A percentile compares a stretch with the other conserved stretches of the same genome.
These are phyloP conservation scores for Euleptes europaea DNA, from an alignment of 2,113 vertebrate species.

Conservation along the genomic window DNA sequence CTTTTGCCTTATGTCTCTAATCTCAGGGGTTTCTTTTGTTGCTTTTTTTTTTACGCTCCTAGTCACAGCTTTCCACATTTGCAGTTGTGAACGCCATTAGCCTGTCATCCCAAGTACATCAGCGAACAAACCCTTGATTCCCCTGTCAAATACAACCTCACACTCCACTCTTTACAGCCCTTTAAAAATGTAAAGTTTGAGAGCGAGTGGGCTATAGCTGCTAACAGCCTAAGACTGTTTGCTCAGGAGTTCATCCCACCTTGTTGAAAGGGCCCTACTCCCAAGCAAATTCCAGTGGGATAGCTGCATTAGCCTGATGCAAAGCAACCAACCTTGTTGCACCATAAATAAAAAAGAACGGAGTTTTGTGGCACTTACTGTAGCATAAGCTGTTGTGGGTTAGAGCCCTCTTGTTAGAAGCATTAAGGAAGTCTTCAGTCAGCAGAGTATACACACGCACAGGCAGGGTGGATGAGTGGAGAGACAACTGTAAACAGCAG, in stretches of 20 bases:
- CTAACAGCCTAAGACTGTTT: neutral
- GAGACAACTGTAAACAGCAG: too few species aligned
- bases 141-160: neutral
- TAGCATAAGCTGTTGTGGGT: too few species aligned
- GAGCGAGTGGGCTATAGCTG: neutral
- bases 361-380: too few species aligned
- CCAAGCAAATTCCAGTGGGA: neutral
- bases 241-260: neutral
- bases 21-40: conserved; percentile 1
- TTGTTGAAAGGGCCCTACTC: neutral
- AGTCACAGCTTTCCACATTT: neutral
- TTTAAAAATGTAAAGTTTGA: neutral
- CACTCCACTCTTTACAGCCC: neutral
- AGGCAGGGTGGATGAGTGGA: too few species aligned
- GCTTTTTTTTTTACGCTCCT: neutral
- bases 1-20: neutral
- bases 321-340: too few species aligned
- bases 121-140: neutral
- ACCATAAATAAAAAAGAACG: too few species aligned
- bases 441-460: too few species aligned
- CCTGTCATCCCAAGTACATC: neutral
- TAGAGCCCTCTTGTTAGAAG: too few species aligned
- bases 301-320: too few species aligned
- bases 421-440: too few species aligned
- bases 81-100: neutral